A percentile compares a stretch with the other conserved stretches of the same genome.
phyloP scores from a whole-genome alignment of 2,888 invertebrate genomes.

The Serripes groenlandicus region DNA sequence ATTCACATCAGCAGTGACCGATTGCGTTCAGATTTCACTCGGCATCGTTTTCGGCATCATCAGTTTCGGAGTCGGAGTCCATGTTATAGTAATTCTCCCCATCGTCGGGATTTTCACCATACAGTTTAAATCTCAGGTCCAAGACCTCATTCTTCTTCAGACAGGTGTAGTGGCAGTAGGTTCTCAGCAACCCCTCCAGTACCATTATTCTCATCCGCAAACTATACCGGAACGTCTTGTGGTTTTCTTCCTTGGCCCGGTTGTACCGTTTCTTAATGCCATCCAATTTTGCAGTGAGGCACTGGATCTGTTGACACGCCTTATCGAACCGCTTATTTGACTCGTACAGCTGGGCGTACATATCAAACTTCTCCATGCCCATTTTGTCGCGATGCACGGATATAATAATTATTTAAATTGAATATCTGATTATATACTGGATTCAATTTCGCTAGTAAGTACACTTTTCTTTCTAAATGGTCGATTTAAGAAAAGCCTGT shows the following conservation, averaged over 20 bases:
- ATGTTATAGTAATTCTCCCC: constrained; percentile 27
- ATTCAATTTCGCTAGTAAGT: too few relatives aligned
- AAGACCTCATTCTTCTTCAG: constrained; percentile 66
- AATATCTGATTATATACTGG: too few relatives aligned
- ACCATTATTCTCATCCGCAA: constrained; percentile 66
- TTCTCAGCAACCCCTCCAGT: constrained; percentile 63
- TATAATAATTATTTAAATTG: too few relatives aligned
- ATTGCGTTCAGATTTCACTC: too few relatives aligned
- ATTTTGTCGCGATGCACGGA: too few relatives aligned
- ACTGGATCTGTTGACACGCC: constrained; percentile 63
- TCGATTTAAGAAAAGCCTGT: too few relatives aligned
- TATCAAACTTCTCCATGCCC: constrained; percentile 66
- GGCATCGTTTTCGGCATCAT: constrained; percentile 5
- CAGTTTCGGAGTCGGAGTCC: constrained; percentile 16
- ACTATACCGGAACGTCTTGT: constrained; percentile 63
- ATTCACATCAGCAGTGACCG: constrained; percentile 69
- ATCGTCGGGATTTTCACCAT: constrained; percentile 48
- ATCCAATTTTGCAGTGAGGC: constrained; percentile 52
- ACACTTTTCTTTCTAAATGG: too few relatives aligned
- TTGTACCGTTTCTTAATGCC: constrained; percentile 57
- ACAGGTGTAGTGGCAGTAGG: constrained; percentile 65
- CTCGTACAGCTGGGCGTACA: constrained; percentile 66
- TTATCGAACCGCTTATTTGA: constrained; percentile 45
- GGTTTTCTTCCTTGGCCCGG: constrained; percentile 35
- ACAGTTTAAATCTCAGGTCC: constrained; percentile 50